phyloP scores from a whole-genome alignment of 2,113 vertebrate species.

The Bujurquina vittata region DNA sequence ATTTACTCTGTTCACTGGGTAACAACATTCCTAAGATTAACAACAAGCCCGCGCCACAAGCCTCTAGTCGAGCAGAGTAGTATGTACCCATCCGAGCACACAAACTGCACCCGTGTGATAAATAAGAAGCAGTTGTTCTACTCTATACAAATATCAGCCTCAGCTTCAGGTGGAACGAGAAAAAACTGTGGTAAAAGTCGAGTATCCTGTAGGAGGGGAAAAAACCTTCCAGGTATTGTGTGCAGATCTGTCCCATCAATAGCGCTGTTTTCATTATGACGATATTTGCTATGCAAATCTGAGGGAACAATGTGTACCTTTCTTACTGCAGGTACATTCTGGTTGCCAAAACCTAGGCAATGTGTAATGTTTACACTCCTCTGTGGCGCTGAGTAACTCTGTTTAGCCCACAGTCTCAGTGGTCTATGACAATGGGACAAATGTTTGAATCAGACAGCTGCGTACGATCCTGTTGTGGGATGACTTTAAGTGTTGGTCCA shows the following conservation, averaged over 20 bases:
- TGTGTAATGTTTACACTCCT: constrained; percentile 47
- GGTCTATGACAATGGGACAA: background rate
- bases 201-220: background rate
- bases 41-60: constrained; percentile 54
- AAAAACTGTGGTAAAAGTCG: background rate
- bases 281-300: constrained; percentile 69
- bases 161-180: background rate
- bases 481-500: background rate
- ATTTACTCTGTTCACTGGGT: constrained; percentile 74
- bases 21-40: constrained; percentile 77
- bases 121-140: constrained; percentile 28
- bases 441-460: background rate
- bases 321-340: constrained; percentile 27
- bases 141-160: background rate
- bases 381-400: background rate
- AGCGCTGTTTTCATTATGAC: constrained; percentile 35
- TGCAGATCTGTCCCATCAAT: background rate
- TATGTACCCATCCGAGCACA: constrained; percentile 30
- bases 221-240: constrained; percentile 9
- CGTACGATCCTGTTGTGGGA: background rate
- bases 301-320: constrained; percentile 37
- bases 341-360: constrained; percentile 7
- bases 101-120: constrained; percentile 22
- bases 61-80: constrained; percentile 33
- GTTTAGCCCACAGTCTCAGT: constrained; percentile 31